Base-by-base conservation (phyloP, 2,113 vertebrate genomes). In the Oreochromis spilurus region DNA sequence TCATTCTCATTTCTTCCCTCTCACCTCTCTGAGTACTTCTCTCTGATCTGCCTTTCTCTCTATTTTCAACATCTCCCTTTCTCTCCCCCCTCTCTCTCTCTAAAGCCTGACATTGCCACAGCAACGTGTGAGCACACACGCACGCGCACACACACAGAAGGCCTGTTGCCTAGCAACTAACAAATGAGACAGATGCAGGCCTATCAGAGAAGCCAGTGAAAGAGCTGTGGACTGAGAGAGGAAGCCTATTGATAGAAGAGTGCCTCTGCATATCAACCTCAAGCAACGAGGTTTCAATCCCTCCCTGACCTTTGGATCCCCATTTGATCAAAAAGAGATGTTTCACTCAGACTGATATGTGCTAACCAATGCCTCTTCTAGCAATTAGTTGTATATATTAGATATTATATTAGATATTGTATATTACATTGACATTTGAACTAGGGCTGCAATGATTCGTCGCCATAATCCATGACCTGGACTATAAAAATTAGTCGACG, bases 141-240 rank as follows among this genome's bases (percentile, higher is more conserved):
- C 84, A 91, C 40, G 1, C 24, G 57, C 83, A 88, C 91, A 95
- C 87, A 91, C 89, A 93, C 57, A 75, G 89, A 92, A 93, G 93
- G 93, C 92, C 92, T 96, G 96, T 97, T 97, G 94, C 96, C 92
- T 96, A 96, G 96, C 95, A 96, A 97, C 96, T 91, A 89, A 91
- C 89, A 94, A 95, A 96, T 95, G 94, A 95, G 95, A 95, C 94
- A 95, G 93, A 95, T 95, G 95, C 90, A 89, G 92, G 87, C 92
- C 92, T 95, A 96, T 94, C 91, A 88, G 90, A 94, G 88, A 85
- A 95, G 88, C 92, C 85, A 87, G 94, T 85, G 88, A 92, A 91
- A 91, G 89, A 90, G 75, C 70, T 58, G 52, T 87, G 87, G 90
- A 92, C 54, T 31, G 26, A 86, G 86, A 90, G 93, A 93, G 88